Conservation (phyloP, 1,140 invertebrate species). For the Drosophila dunni region DNA sequence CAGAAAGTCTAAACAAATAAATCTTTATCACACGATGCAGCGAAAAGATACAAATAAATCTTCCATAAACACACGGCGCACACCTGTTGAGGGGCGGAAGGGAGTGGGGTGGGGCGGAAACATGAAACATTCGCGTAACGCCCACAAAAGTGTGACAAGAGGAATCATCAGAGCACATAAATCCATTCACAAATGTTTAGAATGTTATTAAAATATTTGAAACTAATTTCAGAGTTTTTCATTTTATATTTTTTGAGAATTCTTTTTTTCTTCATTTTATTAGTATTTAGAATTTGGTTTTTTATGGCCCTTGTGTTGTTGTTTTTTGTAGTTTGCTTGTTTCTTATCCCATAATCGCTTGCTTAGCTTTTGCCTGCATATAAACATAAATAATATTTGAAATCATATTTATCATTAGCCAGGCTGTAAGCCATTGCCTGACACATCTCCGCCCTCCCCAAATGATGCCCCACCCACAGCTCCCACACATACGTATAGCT, state of each 20-base stretch:
- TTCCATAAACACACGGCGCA: constrained; percentile 23
- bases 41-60: constrained; percentile 66
- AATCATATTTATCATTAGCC: constrained; percentile 68
- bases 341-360: constrained; percentile 71
- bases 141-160: constrained; percentile 74
- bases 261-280: constrained; percentile 33
- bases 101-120: background rate
- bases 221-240: constrained; percentile 77
- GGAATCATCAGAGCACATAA: constrained; percentile 71
- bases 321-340: constrained; percentile 15
- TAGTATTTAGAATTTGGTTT: constrained; percentile 58
- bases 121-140: constrained; percentile 43
- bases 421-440: constrained; percentile 67
- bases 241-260: constrained; percentile 3
- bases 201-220: constrained; percentile 84
- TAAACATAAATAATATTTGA: constrained; percentile 67
- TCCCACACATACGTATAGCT: background rate
- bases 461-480: background rate
- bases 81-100: constrained; percentile 64
- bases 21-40: constrained; percentile 63
- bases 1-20: constrained; percentile 72
- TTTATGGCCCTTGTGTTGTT: constrained; percentile 42
- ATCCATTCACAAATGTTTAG: constrained; percentile 84
- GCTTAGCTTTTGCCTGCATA: constrained; percentile 43
- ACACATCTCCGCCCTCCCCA: constrained; percentile 26